Percentiles rank a stretch among this genome's conserved stretches.
These are phyloP conservation scores for Lithobates pipiens DNA, from an alignment of 2,797 vertebrate species.

Conservation along the genomic window DNA sequence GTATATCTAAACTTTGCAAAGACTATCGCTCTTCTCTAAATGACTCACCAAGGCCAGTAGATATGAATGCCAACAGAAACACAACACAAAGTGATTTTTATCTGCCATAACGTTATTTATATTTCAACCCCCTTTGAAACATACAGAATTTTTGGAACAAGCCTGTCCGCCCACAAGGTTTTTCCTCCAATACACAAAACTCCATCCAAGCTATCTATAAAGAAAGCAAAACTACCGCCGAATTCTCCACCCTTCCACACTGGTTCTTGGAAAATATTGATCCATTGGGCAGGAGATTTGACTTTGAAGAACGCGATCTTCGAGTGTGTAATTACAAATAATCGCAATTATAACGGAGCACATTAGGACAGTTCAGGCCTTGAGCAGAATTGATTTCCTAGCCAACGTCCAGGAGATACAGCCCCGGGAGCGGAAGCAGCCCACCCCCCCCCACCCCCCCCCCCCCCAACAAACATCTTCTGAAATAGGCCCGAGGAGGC, in stretches of 20 bases:
- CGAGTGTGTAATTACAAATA: conserved; percentile 13
- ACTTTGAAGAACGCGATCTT: background rate
- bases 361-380: conserved; percentile 18
- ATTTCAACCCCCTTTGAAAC: too few relatives aligned
- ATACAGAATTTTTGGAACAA: too few relatives aligned
- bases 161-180: too few relatives aligned
- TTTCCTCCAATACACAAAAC: too few relatives aligned
- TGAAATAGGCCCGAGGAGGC: conserved; percentile 16
- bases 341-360: conserved; percentile 4
- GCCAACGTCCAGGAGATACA: background rate
- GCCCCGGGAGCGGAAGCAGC: conserved; percentile 5
- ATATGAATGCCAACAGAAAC: too few relatives aligned
- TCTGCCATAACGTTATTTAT: too few relatives aligned
- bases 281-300: background rate
- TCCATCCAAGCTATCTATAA: too few relatives aligned
- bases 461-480: background rate
- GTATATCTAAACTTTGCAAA: too few relatives aligned
- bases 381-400: conserved; percentile 42
- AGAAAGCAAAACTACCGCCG: background rate
- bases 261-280: conserved; percentile 23
- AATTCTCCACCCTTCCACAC: background rate
- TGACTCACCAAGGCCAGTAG: too few relatives aligned
- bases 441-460: too few relatives aligned
- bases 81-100: too few relatives aligned
- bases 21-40: too few relatives aligned